Evolutionary conservation across 2,797 vertebrate species (phyloP).

Genomic region (Holocentrus rufus): DNA sequence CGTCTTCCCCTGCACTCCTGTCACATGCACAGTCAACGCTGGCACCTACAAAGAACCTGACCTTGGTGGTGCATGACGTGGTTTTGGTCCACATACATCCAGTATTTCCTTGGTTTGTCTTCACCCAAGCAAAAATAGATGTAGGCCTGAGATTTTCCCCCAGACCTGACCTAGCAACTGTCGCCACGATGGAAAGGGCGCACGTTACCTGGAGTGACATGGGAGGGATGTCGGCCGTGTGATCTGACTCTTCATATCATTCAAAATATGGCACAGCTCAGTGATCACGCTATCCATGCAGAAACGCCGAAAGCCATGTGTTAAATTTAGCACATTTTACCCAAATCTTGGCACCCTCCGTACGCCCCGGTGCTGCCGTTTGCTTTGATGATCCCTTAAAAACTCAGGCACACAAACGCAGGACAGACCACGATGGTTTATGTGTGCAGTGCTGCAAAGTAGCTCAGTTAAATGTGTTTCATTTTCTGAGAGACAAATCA

Average conservation of each 20-base stretch:
- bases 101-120: too few relatives aligned
- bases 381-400: too few relatives aligned
- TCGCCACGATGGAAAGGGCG: slow-evolving; percentile 24
- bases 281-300: slow-evolving; percentile 1
- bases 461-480: too few relatives aligned
- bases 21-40: too few relatives aligned
- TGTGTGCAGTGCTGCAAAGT: background rate
- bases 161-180: background rate
- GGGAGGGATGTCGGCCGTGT: background rate
- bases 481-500: background rate
- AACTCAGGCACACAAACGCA: background rate
- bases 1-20: too few relatives aligned
- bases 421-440: background rate
- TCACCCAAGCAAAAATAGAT: too few relatives aligned
- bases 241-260: background rate
- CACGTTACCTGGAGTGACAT: background rate
- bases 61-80: too few relatives aligned
- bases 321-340: background rate
- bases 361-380: too few relatives aligned
- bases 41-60: too few relatives aligned
- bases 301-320: background rate
- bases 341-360: background rate
- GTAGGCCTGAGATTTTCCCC: too few relatives aligned
- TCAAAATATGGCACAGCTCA: slow-evolving; percentile 20
- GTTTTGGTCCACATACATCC: too few relatives aligned